These are phyloP conservation scores for Malthinus seriepunctatus DNA, from an alignment of 2,888 invertebrate species.

Conservation along the genomic window DNA sequence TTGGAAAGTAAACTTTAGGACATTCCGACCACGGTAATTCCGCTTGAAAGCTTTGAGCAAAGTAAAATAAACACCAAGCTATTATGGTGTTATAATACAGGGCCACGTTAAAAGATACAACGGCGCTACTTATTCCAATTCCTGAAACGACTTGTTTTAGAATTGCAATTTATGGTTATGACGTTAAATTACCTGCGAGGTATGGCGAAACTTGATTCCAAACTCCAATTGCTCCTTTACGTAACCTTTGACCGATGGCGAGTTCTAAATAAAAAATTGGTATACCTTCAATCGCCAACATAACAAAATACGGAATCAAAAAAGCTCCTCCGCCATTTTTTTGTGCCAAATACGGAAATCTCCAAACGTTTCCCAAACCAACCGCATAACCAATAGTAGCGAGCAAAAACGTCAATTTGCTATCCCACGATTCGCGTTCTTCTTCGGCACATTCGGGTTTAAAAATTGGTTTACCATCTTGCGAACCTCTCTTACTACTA, in stretches of 20 bases:
- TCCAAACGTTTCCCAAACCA: constrained; percentile 93
- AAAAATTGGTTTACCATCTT: constrained; percentile 65
- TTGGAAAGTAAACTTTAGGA: constrained; percentile 79
- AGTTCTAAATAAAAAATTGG: constrained; percentile 96
- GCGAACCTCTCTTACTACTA: constrained; percentile 64
- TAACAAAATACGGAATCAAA: constrained; percentile 93
- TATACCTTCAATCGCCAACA: constrained; percentile 92
- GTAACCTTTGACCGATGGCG: constrained; percentile 90
- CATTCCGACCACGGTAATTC: constrained; percentile 92
- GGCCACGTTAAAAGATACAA: constrained; percentile 95
- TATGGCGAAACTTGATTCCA: constrained; percentile 94
- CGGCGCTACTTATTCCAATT: constrained; percentile 91
- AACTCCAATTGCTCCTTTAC: constrained; percentile 93
- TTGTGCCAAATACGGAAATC: constrained; percentile 93
- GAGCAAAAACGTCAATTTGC: constrained; percentile 86
- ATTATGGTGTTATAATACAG: constrained; percentile 98
- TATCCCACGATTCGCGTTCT: constrained; percentile 91
- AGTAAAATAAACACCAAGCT: constrained; percentile 96
- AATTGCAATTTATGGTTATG: not conserved
- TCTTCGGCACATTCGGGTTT: constrained; percentile 71
- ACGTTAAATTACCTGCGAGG: constrained; percentile 59
- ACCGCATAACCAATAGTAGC: constrained; percentile 91
- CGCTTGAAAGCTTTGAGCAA: constrained; percentile 90
- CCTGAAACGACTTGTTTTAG: constrained; percentile 55
- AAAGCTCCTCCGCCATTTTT: constrained; percentile 98